Conservation (phyloP, 2,888 invertebrate species). For the Drosophila robusta region DNA sequence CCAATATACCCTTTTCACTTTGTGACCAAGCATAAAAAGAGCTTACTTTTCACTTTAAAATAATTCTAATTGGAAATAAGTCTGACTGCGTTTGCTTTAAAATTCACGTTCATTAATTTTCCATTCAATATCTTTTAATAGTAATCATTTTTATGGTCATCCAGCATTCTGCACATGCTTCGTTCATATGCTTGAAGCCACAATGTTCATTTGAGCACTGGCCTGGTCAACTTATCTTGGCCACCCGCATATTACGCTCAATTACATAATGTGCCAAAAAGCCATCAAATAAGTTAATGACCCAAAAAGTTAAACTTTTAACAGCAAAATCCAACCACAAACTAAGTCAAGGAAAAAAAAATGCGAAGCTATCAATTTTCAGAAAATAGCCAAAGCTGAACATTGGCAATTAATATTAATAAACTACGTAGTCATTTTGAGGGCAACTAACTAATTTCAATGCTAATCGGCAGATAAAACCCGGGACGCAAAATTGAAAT, state of each 20-base stretch:
- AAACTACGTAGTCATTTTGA: slow-evolving; percentile 70
- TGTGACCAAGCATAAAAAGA: too few species aligned
- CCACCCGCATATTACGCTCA: slow-evolving; percentile 46
- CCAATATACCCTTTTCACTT: too few species aligned
- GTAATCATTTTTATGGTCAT: background rate
- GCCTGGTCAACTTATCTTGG: slow-evolving; percentile 36
- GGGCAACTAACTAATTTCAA: slow-evolving; percentile 60
- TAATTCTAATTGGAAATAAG: too few species aligned
- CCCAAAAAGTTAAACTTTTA: slow-evolving; percentile 62
- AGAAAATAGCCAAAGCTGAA: slow-evolving; percentile 44
- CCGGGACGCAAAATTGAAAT: slow-evolving; percentile 64
- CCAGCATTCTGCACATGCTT: background rate
- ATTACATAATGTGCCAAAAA: slow-evolving; percentile 45
- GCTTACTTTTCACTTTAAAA: too few species aligned
- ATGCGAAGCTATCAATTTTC: slow-evolving; percentile 39
- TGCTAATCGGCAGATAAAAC: slow-evolving; percentile 47
- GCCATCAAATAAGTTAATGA: slow-evolving; percentile 73
- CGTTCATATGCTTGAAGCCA: background rate
- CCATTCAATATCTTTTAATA: background rate
- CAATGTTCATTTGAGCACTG: slow-evolving; percentile 1
- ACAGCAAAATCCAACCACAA: slow-evolving; percentile 3
- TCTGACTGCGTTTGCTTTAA: background rate
- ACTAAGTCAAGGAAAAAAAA: slow-evolving; percentile 14
- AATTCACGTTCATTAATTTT: background rate
- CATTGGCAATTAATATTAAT: slow-evolving; percentile 75